Conservation (phyloP, 2,888 invertebrate species). For the Oscheius myriophilus region DNA sequence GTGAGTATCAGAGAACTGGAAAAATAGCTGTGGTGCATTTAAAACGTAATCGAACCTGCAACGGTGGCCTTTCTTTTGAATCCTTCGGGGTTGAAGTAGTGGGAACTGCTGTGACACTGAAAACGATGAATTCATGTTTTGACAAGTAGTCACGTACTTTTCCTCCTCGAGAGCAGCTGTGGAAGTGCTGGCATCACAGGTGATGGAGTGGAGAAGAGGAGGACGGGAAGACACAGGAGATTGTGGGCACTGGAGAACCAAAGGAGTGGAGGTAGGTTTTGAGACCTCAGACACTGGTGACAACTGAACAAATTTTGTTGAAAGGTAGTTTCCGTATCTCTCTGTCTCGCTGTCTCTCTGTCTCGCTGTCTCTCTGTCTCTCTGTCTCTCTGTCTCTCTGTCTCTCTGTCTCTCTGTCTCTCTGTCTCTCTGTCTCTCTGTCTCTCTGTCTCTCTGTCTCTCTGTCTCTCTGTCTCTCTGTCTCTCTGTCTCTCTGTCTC, state of each 20-base stretch:
- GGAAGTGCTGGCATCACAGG: slow-evolving; percentile 47
- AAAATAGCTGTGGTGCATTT: background rate
- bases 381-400: too few species aligned
- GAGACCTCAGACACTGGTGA: slow-evolving; percentile 4
- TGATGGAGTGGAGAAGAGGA: slow-evolving; percentile 1
- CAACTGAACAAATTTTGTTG: background rate
- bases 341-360: too few species aligned
- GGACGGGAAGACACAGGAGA: background rate
- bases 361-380: too few species aligned
- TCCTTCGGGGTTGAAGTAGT: slow-evolving; percentile 2
- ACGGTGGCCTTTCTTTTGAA: background rate
- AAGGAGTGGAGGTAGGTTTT: slow-evolving; percentile 6
- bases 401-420: too few species aligned
- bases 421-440: too few species aligned
- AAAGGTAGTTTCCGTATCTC: too few species aligned
- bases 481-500: too few species aligned
- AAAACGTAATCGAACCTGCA: background rate
- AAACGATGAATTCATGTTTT: too few species aligned
- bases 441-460: too few species aligned
- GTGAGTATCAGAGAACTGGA: slow-evolving; percentile 7
- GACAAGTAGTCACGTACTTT: too few species aligned
- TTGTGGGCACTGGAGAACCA: slow-evolving; percentile 10
- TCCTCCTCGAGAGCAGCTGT: slow-evolving; percentile 26
- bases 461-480: too few species aligned
- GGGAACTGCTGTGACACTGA: background rate